phyloP scores from a whole-genome alignment of 2,888 invertebrate species.

The Synergus gifuensis region DNA sequence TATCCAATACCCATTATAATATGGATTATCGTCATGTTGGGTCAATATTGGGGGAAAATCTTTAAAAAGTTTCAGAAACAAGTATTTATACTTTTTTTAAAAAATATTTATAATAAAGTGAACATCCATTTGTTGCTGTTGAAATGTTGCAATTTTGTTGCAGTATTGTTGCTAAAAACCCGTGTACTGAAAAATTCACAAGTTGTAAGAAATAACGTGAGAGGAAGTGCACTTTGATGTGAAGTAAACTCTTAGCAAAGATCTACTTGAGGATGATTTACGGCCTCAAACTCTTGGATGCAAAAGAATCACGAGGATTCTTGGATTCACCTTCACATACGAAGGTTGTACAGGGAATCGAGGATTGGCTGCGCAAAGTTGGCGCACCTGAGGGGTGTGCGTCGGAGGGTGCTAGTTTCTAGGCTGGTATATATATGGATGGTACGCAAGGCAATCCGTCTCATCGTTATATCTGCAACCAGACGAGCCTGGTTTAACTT shows the following conservation, averaged over 20 bases:
- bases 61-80: too few relatives aligned
- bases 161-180: too few relatives aligned
- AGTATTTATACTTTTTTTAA: too few relatives aligned
- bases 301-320: constrained; percentile 26
- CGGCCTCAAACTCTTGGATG: neutral
- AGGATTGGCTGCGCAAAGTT: constrained; percentile 64
- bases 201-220: neutral
- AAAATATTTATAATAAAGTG: too few relatives aligned
- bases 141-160: too few relatives aligned
- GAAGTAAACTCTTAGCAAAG: constrained; percentile 10
- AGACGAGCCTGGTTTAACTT: constrained; percentile 38
- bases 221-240: neutral
- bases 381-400: constrained; percentile 62
- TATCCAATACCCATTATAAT: too few relatives aligned
- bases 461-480: constrained; percentile 48
- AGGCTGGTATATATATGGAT: constrained; percentile 60
- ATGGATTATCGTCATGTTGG: too few relatives aligned
- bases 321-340: constrained; percentile 3
- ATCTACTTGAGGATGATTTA: constrained; percentile 21
- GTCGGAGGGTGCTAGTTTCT: constrained; percentile 55
- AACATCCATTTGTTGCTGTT: too few relatives aligned
- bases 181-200: neutral
- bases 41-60: too few relatives aligned
- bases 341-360: constrained; percentile 42
- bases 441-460: constrained; percentile 45